Percentiles rank a stretch among this genome's conserved stretches.
Conservation (phyloP, 2,113 vertebrate genomes). For the Brachyhypopomus gauderio region DNA sequence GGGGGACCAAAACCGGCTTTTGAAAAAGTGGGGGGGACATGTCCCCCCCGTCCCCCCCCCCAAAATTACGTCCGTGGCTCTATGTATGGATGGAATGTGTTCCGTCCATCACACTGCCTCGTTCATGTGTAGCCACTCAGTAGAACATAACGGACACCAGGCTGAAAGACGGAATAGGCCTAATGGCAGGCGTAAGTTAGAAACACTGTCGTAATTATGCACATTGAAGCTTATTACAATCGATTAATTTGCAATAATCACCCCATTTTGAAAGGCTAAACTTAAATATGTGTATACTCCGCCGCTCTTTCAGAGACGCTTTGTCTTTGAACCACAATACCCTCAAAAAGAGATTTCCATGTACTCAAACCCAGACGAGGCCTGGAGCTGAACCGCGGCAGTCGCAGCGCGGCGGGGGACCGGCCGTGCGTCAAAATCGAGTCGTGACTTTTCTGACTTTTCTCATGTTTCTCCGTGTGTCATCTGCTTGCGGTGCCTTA, state of each 20-base stretch:
- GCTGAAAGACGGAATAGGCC: slow-evolving; percentile 9
- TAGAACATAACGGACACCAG: slow-evolving; percentile 24
- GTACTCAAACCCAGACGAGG: too few species aligned
- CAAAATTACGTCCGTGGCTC: too few species aligned
- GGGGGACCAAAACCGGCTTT: too few species aligned
- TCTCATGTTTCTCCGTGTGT: too few species aligned
- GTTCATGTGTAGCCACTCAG: neutral
- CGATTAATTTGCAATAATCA: slow-evolving; percentile 21
- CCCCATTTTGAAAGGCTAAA: neutral
- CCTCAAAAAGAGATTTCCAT: neutral
- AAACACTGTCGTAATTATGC: neutral
- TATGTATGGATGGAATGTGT: too few species aligned
- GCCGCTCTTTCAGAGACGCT: neutral
- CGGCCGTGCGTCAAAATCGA: too few species aligned
- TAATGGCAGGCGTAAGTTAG: slow-evolving; percentile 23
- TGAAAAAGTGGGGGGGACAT: too few species aligned
- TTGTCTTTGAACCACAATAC: neutral
- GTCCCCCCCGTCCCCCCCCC: too few species aligned
- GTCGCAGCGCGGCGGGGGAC: too few species aligned
- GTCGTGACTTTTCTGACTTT: too few species aligned
- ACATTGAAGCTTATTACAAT: slow-evolving; percentile 3
- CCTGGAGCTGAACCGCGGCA: too few species aligned
- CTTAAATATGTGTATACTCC: neutral
- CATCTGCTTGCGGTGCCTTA: too few species aligned
- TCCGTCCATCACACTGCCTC: slow-evolving; percentile 17